phyloP scores from a whole-genome alignment of 2,113 vertebrate genomes.

The Thinocorus orbignyianus region DNA sequence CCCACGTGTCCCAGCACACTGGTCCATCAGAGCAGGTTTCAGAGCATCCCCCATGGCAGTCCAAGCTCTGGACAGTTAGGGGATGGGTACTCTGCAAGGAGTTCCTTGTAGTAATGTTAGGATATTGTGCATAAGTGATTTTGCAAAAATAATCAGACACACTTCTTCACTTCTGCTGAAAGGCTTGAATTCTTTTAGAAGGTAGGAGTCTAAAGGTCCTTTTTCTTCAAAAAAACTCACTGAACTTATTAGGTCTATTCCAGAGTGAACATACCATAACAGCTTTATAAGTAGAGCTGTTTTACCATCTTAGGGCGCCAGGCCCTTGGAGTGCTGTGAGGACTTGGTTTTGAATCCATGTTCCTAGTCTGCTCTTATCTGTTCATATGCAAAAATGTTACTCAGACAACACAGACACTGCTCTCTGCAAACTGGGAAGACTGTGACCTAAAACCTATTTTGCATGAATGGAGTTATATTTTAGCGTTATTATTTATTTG shows the following conservation, averaged over 20 bases:
- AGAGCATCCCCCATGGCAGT: too few species aligned
- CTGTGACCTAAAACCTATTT: neutral
- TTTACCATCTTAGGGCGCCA: neutral
- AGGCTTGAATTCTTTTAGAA: neutral
- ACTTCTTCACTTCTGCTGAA: fast-evolving
- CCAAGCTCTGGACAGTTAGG: too few species aligned
- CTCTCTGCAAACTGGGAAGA: neutral
- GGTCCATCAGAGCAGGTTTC: too few species aligned
- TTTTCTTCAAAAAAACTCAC: neutral
- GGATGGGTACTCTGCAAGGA: neutral
- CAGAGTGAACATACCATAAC: neutral
- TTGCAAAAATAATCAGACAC: neutral
- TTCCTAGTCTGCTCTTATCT: neutral
- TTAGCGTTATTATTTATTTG: neutral
- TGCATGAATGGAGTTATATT: neutral
- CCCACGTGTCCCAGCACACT: fast-evolving
- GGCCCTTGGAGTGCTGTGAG: neutral
- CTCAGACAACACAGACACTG: neutral
- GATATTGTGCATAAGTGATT: fast-evolving
- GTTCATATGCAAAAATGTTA: neutral
- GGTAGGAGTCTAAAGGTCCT: neutral
- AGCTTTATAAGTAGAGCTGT: neutral
- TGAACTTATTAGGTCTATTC: neutral
- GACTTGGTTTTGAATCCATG: neutral
- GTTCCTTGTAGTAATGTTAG: too few species aligned